Percentiles rank a stretch among this genome's conserved stretches.
Evolutionary conservation across 1,140 invertebrate genomes (phyloP).

Genomic region (Mesaphorura yosii): DNA sequence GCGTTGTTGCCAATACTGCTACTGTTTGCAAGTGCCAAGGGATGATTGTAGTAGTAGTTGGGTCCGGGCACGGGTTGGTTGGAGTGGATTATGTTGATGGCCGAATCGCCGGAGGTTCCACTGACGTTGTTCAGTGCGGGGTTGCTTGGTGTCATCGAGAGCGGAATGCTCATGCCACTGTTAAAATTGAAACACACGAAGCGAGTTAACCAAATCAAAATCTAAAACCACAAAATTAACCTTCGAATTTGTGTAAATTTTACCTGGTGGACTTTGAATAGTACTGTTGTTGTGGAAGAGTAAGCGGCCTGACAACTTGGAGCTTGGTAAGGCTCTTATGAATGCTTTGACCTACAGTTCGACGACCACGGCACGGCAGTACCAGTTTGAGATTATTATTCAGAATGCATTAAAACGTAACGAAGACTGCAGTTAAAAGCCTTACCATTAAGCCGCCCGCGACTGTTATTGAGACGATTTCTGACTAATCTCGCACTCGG

Average conservation of each 20-base stretch:
- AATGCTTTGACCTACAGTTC: not conserved
- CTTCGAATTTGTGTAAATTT: not conserved
- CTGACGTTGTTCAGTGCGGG: too few relatives aligned
- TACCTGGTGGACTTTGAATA: conserved; percentile 7
- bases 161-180: conserved; percentile 2
- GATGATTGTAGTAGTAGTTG: too few relatives aligned
- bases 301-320: conserved; percentile 1
- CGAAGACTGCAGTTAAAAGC: not conserved
- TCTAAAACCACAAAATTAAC: too few relatives aligned
- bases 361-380: too few relatives aligned
- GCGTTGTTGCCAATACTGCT: too few relatives aligned
- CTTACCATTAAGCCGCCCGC: not conserved
- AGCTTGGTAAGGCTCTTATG: conserved; percentile 6
- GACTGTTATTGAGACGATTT: not conserved
- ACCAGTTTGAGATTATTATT: too few relatives aligned
- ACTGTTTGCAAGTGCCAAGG: too few relatives aligned
- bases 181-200: too few relatives aligned
- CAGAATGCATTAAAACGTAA: not conserved
- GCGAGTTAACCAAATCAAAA: too few relatives aligned
- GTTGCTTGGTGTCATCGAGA: not conserved
- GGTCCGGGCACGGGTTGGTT: too few relatives aligned
- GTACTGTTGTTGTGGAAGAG: conserved; percentile 1
- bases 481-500: not conserved
- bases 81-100: too few relatives aligned
- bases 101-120: too few relatives aligned